These are phyloP conservation scores for Synergus itoensis DNA, from an alignment of 2,888 invertebrate species.

Conservation along the genomic window DNA sequence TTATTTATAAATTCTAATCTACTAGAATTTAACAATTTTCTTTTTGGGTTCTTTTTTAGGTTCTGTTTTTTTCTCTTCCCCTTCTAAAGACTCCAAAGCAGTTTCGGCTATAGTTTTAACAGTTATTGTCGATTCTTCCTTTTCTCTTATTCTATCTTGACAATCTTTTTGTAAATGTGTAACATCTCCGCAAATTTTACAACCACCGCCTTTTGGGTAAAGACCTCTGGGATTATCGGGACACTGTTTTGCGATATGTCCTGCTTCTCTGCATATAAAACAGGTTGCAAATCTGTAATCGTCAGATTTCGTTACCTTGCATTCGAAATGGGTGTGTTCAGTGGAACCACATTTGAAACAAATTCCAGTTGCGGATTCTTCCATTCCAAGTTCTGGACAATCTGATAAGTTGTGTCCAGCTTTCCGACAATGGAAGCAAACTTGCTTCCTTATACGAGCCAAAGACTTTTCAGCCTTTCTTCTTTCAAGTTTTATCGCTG, in stretches of 20 bases:
- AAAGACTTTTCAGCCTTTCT: constrained; percentile 86
- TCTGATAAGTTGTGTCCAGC: constrained; percentile 90
- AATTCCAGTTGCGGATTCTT: constrained; percentile 83
- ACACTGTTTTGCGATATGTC: constrained; percentile 93
- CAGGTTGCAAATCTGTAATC: constrained; percentile 91
- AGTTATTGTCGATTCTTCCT: constrained; percentile 69
- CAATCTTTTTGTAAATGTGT: constrained; percentile 92
- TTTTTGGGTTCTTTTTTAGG: constrained; percentile 54
- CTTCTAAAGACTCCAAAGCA: constrained; percentile 68
- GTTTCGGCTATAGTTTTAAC: constrained; percentile 64
- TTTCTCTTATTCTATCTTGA: constrained; percentile 80
- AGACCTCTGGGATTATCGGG: constrained; percentile 92
- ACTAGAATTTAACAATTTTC: constrained; percentile 72
- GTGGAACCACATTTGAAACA: constrained; percentile 95
- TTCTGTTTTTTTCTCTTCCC: constrained; percentile 48
- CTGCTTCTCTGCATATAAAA: constrained; percentile 92
- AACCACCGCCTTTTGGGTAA: constrained; percentile 91
- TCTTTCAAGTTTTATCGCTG: constrained; percentile 84
- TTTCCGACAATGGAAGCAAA: constrained; percentile 89
- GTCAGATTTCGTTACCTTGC: constrained; percentile 83
- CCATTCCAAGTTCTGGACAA: constrained; percentile 85
- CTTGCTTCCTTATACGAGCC: constrained; percentile 83
- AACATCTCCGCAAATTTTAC: constrained; percentile 91
- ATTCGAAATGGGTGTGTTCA: constrained; percentile 89
- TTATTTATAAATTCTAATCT: neutral